Evolutionary conservation across 2,113 vertebrate species (phyloP).

Genomic region (Myanophis thanlyinensis): DNA sequence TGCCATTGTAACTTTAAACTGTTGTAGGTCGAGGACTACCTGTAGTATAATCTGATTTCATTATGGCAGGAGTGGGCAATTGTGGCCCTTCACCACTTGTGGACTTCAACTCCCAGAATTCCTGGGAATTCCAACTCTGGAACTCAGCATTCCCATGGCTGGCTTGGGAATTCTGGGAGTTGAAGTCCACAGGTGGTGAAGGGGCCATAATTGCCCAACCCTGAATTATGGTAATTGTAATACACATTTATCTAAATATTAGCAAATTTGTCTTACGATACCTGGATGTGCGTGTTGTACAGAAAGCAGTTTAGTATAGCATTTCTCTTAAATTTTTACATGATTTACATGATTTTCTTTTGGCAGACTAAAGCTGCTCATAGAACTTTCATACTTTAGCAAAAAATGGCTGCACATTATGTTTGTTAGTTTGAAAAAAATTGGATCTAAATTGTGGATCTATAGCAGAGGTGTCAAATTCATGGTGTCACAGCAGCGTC

Average conservation of each 20-base stretch:
- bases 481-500: no score
- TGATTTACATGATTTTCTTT: background rate
- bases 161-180: no score
- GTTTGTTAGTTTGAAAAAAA: background rate
- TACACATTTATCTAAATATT: background rate
- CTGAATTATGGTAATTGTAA: slow-evolving; percentile 16
- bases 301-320: background rate
- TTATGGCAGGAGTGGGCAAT: no score
- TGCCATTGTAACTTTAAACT: no score
- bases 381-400: background rate
- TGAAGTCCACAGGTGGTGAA: no score
- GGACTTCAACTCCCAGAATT: no score
- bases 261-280: background rate
- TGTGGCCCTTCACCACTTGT: no score
- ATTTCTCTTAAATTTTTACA: background rate
- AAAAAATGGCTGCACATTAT: background rate
- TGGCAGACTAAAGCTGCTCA: background rate
- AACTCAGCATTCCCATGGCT: no score
- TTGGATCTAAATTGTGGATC: background rate
- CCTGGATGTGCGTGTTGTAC: background rate
- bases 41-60: background rate
- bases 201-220: no score
- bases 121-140: no score
- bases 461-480: no score
- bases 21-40: background rate